These are phyloP conservation scores for Notolabrus celidotus DNA, from an alignment of 2,797 vertebrate species.

Conservation along the genomic window DNA sequence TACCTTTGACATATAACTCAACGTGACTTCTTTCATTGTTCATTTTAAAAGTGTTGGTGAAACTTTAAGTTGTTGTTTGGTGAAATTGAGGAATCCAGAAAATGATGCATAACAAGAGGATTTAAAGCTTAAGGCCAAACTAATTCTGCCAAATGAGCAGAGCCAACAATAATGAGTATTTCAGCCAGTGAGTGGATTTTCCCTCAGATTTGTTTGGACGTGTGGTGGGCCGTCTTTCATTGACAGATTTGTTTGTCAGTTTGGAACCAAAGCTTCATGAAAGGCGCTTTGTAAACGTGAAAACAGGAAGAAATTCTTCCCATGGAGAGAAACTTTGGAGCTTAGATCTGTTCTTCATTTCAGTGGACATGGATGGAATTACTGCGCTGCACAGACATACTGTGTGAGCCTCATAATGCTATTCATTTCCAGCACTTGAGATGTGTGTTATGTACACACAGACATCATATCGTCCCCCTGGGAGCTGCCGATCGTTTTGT, in stretches of 20 bases:
- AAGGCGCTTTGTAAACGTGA: slow-evolving; percentile 7
- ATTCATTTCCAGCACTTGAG: slow-evolving; percentile 68
- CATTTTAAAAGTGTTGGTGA: too few species aligned
- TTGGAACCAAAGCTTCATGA: slow-evolving; percentile 15
- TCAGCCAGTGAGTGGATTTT: slow-evolving; percentile 4
- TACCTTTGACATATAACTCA: too few species aligned
- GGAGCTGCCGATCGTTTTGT: slow-evolving; percentile 66
- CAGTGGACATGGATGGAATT: slow-evolving; percentile 6
- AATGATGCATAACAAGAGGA: background rate
- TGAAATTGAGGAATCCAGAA: background rate
- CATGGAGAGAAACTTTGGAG: slow-evolving; percentile 3
- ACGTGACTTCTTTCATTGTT: too few species aligned
- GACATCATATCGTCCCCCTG: slow-evolving; percentile 54
- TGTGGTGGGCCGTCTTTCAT: background rate
- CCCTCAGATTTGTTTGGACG: background rate
- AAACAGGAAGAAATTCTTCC: background rate
- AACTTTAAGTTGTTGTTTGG: background rate
- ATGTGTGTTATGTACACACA: slow-evolving; percentile 72
- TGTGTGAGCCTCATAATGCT: slow-evolving; percentile 47
- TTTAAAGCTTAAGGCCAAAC: background rate
- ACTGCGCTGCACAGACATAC: slow-evolving; percentile 33
- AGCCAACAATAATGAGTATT: background rate
- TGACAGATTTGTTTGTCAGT: background rate
- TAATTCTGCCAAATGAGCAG: background rate
- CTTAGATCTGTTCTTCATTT: slow-evolving; percentile 39